Conservation (phyloP, 2,113 vertebrate species). For the Caracal caracal region DNA sequence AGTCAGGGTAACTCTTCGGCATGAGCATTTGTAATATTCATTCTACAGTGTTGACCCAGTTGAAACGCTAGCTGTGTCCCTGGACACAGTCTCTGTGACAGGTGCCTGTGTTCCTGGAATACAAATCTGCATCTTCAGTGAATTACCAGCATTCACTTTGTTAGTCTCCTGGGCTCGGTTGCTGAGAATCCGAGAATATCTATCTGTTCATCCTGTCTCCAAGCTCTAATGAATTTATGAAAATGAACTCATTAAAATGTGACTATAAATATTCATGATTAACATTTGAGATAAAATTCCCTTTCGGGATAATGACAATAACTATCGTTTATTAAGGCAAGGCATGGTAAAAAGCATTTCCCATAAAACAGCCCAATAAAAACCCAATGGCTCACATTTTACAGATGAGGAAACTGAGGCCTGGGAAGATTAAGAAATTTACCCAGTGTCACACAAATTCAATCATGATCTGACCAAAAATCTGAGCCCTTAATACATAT, state of each 20-base stretch:
- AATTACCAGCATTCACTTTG: background rate
- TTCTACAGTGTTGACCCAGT: background rate
- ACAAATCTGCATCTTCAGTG: background rate
- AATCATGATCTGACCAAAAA: background rate
- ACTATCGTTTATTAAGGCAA: background rate
- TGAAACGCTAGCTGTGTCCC: background rate
- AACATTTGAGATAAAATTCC: background rate
- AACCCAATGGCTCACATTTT: background rate
- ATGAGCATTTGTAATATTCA: background rate
- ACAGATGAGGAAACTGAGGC: conserved; percentile 6
- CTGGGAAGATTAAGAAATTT: conserved; percentile 25
- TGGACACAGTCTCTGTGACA: background rate
- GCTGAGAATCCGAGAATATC: background rate
- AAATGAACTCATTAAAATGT: conserved; percentile 47
- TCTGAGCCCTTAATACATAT: background rate
- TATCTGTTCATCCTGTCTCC: background rate
- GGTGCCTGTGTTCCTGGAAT: background rate
- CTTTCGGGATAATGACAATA: conserved; percentile 21
- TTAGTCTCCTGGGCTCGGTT: background rate
- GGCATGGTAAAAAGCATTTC: conserved; percentile 1
- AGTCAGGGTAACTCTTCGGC: background rate
- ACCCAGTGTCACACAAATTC: background rate
- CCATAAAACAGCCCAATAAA: background rate
- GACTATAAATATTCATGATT: background rate
- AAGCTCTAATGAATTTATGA: conserved; percentile 26